phyloP scores from a whole-genome alignment of 2,888 invertebrate species.

The Dione vanillae region DNA sequence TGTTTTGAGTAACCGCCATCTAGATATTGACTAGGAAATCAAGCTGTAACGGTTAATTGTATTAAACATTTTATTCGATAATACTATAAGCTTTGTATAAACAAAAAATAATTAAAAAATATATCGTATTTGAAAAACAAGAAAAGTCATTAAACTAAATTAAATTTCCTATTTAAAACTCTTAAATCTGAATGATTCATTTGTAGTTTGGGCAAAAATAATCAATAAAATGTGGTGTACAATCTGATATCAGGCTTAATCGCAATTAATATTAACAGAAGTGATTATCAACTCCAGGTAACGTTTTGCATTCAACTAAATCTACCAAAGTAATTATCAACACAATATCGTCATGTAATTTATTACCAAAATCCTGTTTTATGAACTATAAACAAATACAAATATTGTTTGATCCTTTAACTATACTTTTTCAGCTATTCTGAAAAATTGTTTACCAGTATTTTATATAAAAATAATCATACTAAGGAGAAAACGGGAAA shows the following conservation, averaged over 20 bases:
- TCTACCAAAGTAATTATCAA: no score
- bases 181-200: no score
- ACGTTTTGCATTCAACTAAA: neutral
- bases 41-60: no score
- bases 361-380: no score
- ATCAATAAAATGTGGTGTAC: neutral
- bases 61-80: no score
- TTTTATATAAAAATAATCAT: conserved; percentile 10
- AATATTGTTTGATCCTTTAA: neutral
- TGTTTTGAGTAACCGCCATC: conserved; percentile 47
- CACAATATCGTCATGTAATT: no score
- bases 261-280: neutral
- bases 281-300: neutral
- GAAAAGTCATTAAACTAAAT: no score
- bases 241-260: neutral
- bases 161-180: no score
- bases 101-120: no score
- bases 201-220: neutral
- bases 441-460: neutral
- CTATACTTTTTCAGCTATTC: neutral
- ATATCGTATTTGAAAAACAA: no score
- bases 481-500: conserved; percentile 20
- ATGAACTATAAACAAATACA: no score
- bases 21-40: conserved; percentile 27
- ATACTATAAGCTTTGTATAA: no score